phyloP scores from a whole-genome alignment of 2,113 vertebrate species.

The Perognathus longimembris region DNA sequence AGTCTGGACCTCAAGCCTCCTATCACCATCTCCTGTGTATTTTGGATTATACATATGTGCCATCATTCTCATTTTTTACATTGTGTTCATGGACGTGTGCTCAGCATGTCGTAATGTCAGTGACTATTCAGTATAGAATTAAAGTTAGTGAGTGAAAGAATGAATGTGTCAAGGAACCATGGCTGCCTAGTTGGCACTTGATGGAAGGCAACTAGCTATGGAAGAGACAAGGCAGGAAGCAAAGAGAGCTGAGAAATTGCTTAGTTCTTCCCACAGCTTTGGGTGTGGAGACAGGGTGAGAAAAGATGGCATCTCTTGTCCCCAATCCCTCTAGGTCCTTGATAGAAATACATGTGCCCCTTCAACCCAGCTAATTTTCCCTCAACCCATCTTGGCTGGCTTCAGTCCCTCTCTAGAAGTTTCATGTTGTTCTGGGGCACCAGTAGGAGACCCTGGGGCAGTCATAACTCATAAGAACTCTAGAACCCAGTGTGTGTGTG shows the following conservation, averaged over 20 bases:
- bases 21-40: too few species aligned
- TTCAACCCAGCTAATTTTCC: fast-evolving
- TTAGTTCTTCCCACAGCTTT: neutral
- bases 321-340: neutral
- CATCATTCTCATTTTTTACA: neutral
- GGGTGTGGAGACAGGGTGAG: too few species aligned
- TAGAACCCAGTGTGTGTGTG: too few species aligned
- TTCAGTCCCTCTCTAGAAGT: neutral
- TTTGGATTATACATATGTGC: too few species aligned
- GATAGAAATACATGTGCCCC: neutral
- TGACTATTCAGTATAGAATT: neutral
- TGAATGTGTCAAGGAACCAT: neutral
- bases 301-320: neutral
- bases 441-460: neutral
- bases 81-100: neutral
- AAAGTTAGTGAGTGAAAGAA: neutral
- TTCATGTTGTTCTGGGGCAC: neutral
- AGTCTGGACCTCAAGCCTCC: too few species aligned
- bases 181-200: neutral
- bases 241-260: neutral
- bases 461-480: neutral
- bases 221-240: neutral
- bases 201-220: neutral
- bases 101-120: neutral
- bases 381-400: neutral